Evolutionary conservation across 2,797 vertebrate species (phyloP), one percentile per base, ranked within the genome.

Genomic region (Gouania willdenowi): DNA sequence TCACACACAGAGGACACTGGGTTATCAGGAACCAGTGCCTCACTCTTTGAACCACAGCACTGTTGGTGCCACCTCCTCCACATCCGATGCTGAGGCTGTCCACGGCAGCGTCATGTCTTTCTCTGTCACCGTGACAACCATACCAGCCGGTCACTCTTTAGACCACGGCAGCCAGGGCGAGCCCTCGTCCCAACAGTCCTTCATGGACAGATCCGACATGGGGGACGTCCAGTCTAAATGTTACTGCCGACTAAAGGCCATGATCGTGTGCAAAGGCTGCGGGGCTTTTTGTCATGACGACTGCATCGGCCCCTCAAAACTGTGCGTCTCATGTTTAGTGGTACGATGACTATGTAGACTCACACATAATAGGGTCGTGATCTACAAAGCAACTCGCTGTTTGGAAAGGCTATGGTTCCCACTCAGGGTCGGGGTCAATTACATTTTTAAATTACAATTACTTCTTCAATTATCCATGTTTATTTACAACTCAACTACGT

Each of bases 191-290:
- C 90, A 91, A 16, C 92, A 88, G 71, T 77, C 91, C 1, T 98
- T 93, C 41, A 63, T 88, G 0, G 92, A 96, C 44, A 87, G 88
- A 35, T 62, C 79, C 61, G 53, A 47, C 69, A 44, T 90, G 62
- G 93, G 97, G 77, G 91, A 93, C 2, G 75, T 93, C 0, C 92
- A 93, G 51, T 91, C 95, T 6, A 94, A 95, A 45, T 99, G 96
- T 70, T 99, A 99, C 85, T 99, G 96, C 81, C 87, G 94, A 26
- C 89, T 98, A 66, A 98, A 98, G 90, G 96, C 96, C 35, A 99
- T 99, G 96, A 99, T 98, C 84, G 92, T 99, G 90, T 99, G 95
- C 83, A 93, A 95, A 77, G 95, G 96, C 21, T 99, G 96, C 1
- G 96, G 96, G 0, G 96, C 96, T 35, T 99, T 99, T 73, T 99